Evolutionary conservation across 2,888 invertebrate species (phyloP).

Genomic region (Ectemnius cavifrons): DNA sequence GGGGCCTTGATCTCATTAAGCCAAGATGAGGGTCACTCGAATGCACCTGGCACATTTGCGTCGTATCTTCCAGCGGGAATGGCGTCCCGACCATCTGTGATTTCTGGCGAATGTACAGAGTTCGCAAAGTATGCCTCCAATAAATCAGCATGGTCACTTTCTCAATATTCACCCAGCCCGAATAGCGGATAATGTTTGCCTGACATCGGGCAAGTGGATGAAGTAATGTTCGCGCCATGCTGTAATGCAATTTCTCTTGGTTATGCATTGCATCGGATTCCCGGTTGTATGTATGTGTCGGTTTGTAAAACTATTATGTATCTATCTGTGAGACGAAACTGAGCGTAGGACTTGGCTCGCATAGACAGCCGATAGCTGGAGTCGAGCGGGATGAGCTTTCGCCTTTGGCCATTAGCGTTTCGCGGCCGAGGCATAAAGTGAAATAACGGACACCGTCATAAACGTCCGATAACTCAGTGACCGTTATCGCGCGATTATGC

Average conservation of each 20-base stretch:
- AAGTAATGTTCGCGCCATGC: too few relatives aligned
- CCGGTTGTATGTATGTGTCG: too few relatives aligned
- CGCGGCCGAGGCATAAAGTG: constrained; percentile 50
- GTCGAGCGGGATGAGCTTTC: constrained; percentile 31
- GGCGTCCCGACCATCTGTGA: too few relatives aligned
- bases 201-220: too few relatives aligned
- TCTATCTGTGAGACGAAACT: background rate
- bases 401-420: constrained; percentile 46
- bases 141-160: too few relatives aligned
- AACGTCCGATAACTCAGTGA: constrained; percentile 57
- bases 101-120: too few relatives aligned
- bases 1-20: constrained; percentile 3
- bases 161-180: too few relatives aligned
- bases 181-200: too few relatives aligned
- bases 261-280: too few relatives aligned
- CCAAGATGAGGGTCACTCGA: constrained; percentile 6
- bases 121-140: too few relatives aligned
- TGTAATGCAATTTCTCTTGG: too few relatives aligned
- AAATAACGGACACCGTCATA: constrained; percentile 57
- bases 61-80: background rate
- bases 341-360: background rate
- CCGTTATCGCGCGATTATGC: constrained; percentile 36
- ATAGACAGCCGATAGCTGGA: constrained; percentile 36
- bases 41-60: background rate
- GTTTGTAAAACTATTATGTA: background rate